Evolutionary conservation across 2,797 vertebrate species (phyloP).

Genomic region (Helostoma temminkii): DNA sequence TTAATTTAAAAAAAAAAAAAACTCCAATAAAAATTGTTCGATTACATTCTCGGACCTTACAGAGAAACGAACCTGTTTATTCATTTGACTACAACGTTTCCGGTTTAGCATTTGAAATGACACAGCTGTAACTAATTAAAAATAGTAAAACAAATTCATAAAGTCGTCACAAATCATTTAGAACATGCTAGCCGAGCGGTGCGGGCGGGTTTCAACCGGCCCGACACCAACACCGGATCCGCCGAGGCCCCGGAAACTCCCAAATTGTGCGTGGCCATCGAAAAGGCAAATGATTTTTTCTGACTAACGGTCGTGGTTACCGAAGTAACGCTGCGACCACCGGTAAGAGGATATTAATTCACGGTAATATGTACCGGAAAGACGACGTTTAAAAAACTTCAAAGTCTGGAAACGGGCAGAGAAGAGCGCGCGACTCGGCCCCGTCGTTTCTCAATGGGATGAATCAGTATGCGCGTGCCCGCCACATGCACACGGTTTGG

Average conservation of each 20-base stretch:
- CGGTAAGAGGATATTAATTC: conserved; percentile 52
- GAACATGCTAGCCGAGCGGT: rapidly evolving
- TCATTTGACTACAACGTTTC: not conserved
- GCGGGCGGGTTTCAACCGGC: rapidly evolving
- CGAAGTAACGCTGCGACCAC: rapidly evolving
- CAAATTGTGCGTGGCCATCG: conserved; percentile 35
- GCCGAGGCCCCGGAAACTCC: conserved; percentile 29
- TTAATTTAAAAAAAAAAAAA: rapidly evolving
- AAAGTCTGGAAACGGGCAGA: not conserved
- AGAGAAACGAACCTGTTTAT: rapidly evolving
- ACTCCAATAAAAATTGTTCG: no score
- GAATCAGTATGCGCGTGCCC: conserved; percentile 38
- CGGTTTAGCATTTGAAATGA: rapidly evolving
- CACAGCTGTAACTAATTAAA: conserved; percentile 7
- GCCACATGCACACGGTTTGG: conserved; percentile 15
- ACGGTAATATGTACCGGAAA: not conserved
- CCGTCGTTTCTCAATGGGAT: not conserved
- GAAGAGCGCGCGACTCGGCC: conserved; percentile 23
- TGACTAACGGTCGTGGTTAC: not conserved
- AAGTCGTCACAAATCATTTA: rapidly evolving
- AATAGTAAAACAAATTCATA: rapidly evolving
- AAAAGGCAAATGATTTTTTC: conserved; percentile 61
- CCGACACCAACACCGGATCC: not conserved
- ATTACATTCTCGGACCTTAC: rapidly evolving
- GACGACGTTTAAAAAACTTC: not conserved